These are phyloP conservation scores for Alauda arvensis DNA, from an alignment of 2,797 vertebrate species.

Conservation along the genomic window DNA sequence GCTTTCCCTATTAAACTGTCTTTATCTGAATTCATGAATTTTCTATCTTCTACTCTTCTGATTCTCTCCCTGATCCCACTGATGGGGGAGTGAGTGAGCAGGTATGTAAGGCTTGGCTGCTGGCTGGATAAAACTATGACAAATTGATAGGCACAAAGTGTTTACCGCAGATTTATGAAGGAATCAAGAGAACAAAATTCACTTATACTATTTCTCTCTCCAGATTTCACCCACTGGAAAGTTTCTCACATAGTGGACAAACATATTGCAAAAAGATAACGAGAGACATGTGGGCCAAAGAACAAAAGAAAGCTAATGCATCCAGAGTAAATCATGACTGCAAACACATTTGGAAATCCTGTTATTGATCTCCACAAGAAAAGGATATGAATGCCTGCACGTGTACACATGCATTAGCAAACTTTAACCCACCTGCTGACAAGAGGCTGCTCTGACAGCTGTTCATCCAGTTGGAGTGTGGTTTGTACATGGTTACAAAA, in stretches of 20 bases:
- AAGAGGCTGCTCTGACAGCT: conserved; percentile 54
- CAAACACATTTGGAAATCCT: background rate
- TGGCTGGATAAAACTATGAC: background rate
- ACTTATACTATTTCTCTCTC: background rate
- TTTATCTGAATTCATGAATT: background rate
- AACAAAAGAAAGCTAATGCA: background rate
- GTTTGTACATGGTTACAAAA: conserved; percentile 32
- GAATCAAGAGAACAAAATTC: background rate
- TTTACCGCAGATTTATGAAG: background rate
- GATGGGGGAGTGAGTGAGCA: accelerated
- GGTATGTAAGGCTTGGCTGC: background rate
- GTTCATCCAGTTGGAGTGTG: conserved; percentile 41
- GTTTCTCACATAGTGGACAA: background rate
- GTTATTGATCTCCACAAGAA: background rate
- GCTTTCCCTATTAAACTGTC: background rate
- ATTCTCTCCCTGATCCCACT: background rate
- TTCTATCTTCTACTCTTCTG: background rate
- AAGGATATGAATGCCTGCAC: background rate
- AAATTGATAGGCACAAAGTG: background rate
- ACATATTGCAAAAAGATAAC: background rate
- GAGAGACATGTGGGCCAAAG: background rate
- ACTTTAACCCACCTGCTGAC: conserved; percentile 44
- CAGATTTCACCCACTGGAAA: background rate
- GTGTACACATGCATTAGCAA: conserved; percentile 22
- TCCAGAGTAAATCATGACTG: background rate